These are phyloP conservation scores for Scleropages formosus DNA, from an alignment of 2,797 vertebrate species.

Conservation along the genomic window DNA sequence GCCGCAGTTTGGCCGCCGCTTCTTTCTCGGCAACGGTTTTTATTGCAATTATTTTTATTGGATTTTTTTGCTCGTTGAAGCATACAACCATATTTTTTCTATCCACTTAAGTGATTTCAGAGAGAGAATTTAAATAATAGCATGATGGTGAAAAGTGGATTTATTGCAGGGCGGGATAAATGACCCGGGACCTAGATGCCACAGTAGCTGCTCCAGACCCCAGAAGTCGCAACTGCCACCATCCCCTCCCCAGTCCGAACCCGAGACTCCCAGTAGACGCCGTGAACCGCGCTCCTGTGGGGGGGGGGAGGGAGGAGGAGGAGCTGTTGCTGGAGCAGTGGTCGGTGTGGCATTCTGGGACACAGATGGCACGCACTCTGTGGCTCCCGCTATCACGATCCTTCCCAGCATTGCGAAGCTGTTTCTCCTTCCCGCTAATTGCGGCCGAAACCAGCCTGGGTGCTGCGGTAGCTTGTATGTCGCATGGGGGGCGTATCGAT, in stretches of 20 bases:
- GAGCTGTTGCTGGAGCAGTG: slow-evolving; percentile 24
- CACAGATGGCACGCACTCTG: slow-evolving; percentile 30
- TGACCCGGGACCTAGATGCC: not conserved
- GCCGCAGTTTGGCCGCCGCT: not conserved
- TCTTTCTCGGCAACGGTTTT: slow-evolving; percentile 4
- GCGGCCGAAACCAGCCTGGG: slow-evolving; percentile 26
- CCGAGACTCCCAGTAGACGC: slow-evolving; percentile 18
- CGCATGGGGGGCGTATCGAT: slow-evolving; percentile 39
- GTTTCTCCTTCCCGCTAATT: slow-evolving; percentile 39
- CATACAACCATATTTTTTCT: not conserved
- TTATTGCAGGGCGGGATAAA: not conserved
- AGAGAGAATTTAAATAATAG: not conserved
- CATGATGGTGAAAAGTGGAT: not conserved
- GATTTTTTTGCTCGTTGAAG: not conserved
- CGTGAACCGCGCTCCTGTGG: slow-evolving; percentile 16
- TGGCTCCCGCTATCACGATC: slow-evolving; percentile 29
- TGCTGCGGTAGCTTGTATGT: slow-evolving; percentile 31
- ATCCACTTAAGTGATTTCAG: slow-evolving; percentile 1
- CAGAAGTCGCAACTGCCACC: not conserved
- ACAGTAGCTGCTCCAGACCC: not conserved
- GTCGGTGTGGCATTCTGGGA: slow-evolving; percentile 31
- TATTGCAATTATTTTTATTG: slow-evolving; percentile 4
- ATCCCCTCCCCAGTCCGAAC: not conserved
- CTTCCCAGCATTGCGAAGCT: slow-evolving; percentile 31
- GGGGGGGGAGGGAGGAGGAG: too few relatives aligned